Conservation (phyloP, 2,113 vertebrate genomes). For the Ptychochromis oligacanthus region DNA sequence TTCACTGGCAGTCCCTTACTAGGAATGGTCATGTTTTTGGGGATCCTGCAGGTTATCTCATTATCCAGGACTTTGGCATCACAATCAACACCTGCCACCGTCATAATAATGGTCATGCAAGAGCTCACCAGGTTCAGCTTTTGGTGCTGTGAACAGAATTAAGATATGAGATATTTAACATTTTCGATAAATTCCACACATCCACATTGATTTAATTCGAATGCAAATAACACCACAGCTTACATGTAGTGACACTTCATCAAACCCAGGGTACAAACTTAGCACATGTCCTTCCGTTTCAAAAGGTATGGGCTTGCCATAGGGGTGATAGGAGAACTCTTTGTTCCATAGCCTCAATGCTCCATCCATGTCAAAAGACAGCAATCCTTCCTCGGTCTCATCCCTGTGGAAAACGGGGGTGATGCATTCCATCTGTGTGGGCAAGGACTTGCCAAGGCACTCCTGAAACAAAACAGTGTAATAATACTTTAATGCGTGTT, state of each 20-base stretch:
- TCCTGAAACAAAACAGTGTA: slow-evolving; percentile 64
- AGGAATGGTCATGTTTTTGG: slow-evolving; percentile 81
- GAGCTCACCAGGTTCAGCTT: slow-evolving; percentile 83
- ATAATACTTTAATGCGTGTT: not conserved
- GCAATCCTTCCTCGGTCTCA: slow-evolving; percentile 79
- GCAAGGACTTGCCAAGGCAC: slow-evolving; percentile 70
- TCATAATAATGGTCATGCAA: slow-evolving; percentile 91
- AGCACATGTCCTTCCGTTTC: slow-evolving; percentile 74
- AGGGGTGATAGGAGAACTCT: slow-evolving; percentile 83
- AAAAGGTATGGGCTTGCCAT: slow-evolving; percentile 77
- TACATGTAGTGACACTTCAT: slow-evolving; percentile 87
- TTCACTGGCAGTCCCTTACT: slow-evolving; percentile 77
- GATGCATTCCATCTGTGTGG: slow-evolving; percentile 80
- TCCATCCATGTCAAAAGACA: slow-evolving; percentile 87
- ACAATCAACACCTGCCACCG: slow-evolving; percentile 85
- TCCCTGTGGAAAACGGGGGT: slow-evolving; percentile 82
- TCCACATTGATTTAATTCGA: not conserved
- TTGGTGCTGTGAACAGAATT: slow-evolving; percentile 79
- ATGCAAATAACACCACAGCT: not conserved
- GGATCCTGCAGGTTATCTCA: slow-evolving; percentile 88
- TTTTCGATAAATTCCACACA: not conserved
- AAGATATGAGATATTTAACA: not conserved
- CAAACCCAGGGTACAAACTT: slow-evolving; percentile 81
- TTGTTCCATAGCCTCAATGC: slow-evolving; percentile 70
- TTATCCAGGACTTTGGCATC: slow-evolving; percentile 86